Base-by-base conservation (phyloP, 2,797 vertebrate species). In the Chanos chanos region DNA sequence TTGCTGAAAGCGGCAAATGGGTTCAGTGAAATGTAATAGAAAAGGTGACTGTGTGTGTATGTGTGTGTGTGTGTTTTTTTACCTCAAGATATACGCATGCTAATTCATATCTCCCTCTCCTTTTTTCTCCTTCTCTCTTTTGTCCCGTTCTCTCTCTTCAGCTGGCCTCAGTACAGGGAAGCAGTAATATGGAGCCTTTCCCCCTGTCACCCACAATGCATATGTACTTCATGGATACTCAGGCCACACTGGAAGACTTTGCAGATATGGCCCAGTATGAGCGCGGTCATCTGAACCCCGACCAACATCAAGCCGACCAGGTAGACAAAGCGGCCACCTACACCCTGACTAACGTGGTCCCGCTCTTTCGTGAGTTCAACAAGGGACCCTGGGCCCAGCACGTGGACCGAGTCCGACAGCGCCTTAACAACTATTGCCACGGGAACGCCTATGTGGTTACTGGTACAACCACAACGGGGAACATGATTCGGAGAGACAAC, bases 371-470 rank as follows among this genome's bases (percentile, higher is more conserved):
- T n/a, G 53, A 47, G 18, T 55, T 66, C 36, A 64, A 27, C 19
- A 18, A 74, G 5, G 84, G 84, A 18, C 10, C 50, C n/a, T 58
- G 56, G 34, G 30, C 5, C 7, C 27, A 56, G 47, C 19, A 64
- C 7, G 8, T 45, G 13, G 36, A 61, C 3, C 19, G 1, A 10
- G 13, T 58, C 50, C 13, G 51, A 13, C 12, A 64, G 44, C 36
- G 82, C 7, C 84, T 89, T 48, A 89, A 89, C 77, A 89, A 88
- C 76, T 89, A 81, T 69, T 89, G 85, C 55, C 70, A 80, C 0
- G 85, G 85, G 2, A 81, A 76, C 27, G 86, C 81, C 70, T 83
- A 77, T 1, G 34, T 89, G 31, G 65, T 88, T 66, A 84, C 82
- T 0, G 82, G 86, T 12, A 66, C 86, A 24, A 89, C 86, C 37